These are phyloP conservation scores for Meandrina meandrites DNA, from an alignment of 92 coral and sea anemone species.

Conservation along the genomic window DNA sequence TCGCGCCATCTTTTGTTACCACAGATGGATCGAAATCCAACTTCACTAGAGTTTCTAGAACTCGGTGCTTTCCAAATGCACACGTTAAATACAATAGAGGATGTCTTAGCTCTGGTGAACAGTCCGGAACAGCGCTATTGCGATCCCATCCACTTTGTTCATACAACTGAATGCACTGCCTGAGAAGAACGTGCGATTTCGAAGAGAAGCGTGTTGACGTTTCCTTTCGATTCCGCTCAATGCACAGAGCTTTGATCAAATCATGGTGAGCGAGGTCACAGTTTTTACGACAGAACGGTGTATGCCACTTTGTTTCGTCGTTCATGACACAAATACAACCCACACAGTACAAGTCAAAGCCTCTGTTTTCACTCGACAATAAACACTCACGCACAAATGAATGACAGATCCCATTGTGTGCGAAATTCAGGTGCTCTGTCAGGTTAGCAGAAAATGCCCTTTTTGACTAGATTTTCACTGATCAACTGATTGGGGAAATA, in stretches of 20 bases:
- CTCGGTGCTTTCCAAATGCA: constrained; percentile 77
- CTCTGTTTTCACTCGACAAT: not conserved
- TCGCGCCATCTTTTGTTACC: constrained; percentile 63
- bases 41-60: constrained; percentile 58
- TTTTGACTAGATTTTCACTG: too few species aligned
- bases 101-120: constrained; percentile 45
- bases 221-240: constrained; percentile 63
- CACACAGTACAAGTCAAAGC: not conserved
- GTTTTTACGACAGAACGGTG: constrained; percentile 70
- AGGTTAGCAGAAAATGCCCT: not conserved
- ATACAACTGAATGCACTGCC: constrained; percentile 52
- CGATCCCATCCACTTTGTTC: constrained; percentile 68
- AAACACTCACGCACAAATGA: not conserved
- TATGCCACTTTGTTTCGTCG: constrained; percentile 57
- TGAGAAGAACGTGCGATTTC: constrained; percentile 59
- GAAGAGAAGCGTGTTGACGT: constrained; percentile 53
- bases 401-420: constrained; percentile 5
- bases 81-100: constrained; percentile 69
- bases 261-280: constrained; percentile 63
- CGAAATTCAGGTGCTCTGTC: not conserved
- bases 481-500: too few species aligned
- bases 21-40: constrained; percentile 65
- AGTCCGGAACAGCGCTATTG: constrained; percentile 63
- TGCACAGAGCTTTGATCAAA: constrained; percentile 66
- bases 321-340: constrained; percentile 16